Evolutionary conservation across 2,888 invertebrate species (phyloP), one percentile per base, ranked within the genome.

Genomic region (Thymelicus sylvestris): DNA sequence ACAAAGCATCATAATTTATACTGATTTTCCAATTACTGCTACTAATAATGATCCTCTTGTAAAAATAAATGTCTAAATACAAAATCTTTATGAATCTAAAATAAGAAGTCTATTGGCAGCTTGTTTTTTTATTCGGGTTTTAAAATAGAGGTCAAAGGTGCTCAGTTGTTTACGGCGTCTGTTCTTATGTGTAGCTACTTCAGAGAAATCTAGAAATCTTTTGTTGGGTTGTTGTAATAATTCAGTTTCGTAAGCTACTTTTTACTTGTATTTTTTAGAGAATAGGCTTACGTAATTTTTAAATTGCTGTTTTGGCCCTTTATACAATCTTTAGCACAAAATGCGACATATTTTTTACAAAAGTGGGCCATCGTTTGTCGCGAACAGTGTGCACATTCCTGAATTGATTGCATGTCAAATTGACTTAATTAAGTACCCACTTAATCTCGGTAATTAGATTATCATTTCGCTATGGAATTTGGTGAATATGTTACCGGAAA

Each of bases 371-470:
- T 63, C 13, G 41, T 62, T 31, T 48, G 63, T 63, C 63, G 63
- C 48, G 12, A 31, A n/a, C 63, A 8, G 38, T 63, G 48, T n/a
- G 38, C 63, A 31, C 52, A 39, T 52, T 39, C 39, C 52, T 50
- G 38, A 64, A 52, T 52, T 64, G 50, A 64, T 64, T 52, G 39
- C 50, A 19, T 15, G 52, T 50, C 39, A 63, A 63, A 63, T 48
- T 48, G 63, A 64, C 64, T 50, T 64, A 52, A 64, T 64, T 64
- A 64, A 50, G 64, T 50, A 39, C 19, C 62, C 64, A 64, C 52
- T 64, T 52, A 50, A 64, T 64, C 64, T 38, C 52, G 50, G 64
- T 64, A 64, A 64, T 52, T 64, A 64, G 64, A 63, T 63, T 48
- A 48, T 63, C 63, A 13, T 63, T 48, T 48, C 19, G 50, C 38